These are phyloP conservation scores for Aleiodes alternator DNA, from an alignment of 2,888 invertebrate genomes.

Conservation along the genomic window DNA sequence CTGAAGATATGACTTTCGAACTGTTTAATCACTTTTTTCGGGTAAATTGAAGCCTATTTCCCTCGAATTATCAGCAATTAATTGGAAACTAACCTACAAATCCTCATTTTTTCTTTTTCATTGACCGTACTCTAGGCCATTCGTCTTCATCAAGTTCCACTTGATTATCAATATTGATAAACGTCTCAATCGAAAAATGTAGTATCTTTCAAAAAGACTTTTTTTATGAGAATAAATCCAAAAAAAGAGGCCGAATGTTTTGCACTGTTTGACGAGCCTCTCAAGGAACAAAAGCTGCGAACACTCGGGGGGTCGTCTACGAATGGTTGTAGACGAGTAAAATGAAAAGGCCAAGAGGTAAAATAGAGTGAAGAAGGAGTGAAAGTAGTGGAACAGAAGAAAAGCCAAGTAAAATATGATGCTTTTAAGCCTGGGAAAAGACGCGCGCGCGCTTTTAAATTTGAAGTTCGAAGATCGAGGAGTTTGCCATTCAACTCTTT, in stretches of 20 bases:
- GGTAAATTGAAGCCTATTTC: too few relatives aligned
- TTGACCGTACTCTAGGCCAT: too few relatives aligned
- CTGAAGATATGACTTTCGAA: too few relatives aligned
- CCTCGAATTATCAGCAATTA: too few relatives aligned
- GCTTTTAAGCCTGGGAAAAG: slow-evolving; percentile 64
- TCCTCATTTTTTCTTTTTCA: too few relatives aligned
- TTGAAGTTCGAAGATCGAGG: slow-evolving; percentile 67
- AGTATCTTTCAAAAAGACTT: not conserved
- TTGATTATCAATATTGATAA: too few relatives aligned
- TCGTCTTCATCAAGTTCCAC: too few relatives aligned
- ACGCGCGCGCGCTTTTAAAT: slow-evolving; percentile 65
- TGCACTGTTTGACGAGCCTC: slow-evolving; percentile 28
- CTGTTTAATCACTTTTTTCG: too few relatives aligned
- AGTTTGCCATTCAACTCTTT: slow-evolving; percentile 44
- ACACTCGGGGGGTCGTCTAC: slow-evolving; percentile 19
- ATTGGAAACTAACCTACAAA: too few relatives aligned
- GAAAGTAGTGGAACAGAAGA: slow-evolving; percentile 10
- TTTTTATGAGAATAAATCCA: not conserved
- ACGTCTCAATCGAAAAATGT: not conserved
- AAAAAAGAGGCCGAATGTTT: slow-evolving; percentile 14
- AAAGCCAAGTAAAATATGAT: slow-evolving; percentile 67
- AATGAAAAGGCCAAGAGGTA: slow-evolving; percentile 4
- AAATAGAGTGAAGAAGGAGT: slow-evolving; percentile 32
- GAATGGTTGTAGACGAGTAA: not conserved
- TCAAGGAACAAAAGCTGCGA: slow-evolving; percentile 28